These are phyloP conservation scores for Malacoraja senta DNA, from an alignment of 2,797 vertebrate genomes.

Conservation along the genomic window DNA sequence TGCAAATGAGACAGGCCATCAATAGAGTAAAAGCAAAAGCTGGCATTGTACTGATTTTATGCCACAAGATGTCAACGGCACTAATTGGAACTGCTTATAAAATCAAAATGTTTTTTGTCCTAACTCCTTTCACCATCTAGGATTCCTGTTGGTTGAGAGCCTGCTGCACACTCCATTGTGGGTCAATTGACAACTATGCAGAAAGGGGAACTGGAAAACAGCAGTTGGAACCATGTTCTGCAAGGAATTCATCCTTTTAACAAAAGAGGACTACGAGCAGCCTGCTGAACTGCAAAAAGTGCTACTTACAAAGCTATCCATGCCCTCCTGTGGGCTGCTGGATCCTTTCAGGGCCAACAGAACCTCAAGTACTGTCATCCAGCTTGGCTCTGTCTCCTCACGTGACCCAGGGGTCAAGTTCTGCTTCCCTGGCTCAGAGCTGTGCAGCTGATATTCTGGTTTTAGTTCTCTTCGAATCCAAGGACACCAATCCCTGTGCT, in stretches of 20 bases:
- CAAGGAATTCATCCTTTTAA: background rate
- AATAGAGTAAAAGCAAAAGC: background rate
- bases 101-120: background rate
- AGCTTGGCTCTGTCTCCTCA: slow-evolving; percentile 58
- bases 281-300: background rate
- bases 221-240: background rate
- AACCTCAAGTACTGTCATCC: slow-evolving; percentile 67
- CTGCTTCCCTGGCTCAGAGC: background rate
- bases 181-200: background rate
- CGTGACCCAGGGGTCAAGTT: background rate
- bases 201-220: background rate
- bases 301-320: slow-evolving; percentile 47
- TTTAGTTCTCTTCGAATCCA: slow-evolving; percentile 59
- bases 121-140: background rate
- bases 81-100: background rate
- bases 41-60: too few species aligned
- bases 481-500: slow-evolving; percentile 93
- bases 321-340: slow-evolving; percentile 49
- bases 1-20: background rate
- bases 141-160: background rate
- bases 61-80: too few species aligned
- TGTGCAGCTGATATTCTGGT: background rate
- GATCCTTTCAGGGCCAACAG: slow-evolving; percentile 69
- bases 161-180: background rate
- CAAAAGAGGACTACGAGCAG: background rate